Conservation (phyloP, 2,113 vertebrate species). For the Platycercus adscitus region DNA sequence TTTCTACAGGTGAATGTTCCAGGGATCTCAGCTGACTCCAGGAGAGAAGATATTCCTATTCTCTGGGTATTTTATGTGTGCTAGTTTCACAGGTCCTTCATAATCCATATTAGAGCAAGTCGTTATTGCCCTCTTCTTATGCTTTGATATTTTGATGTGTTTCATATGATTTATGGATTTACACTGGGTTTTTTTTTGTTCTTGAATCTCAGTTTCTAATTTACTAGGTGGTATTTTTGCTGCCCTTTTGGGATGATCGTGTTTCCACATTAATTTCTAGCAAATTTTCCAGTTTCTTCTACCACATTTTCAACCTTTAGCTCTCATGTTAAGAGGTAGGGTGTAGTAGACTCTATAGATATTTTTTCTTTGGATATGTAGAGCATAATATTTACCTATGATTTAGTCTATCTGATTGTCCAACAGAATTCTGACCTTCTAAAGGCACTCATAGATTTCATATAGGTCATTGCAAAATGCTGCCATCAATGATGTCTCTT, state of each 20-base stretch:
- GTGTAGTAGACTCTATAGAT: background rate
- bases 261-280: background rate
- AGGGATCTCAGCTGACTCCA: background rate
- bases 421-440: constrained; percentile 1
- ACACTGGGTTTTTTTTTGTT: background rate
- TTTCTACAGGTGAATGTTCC: background rate
- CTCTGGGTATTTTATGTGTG: background rate
- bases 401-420: background rate
- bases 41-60: background rate
- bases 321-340: background rate
- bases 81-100: constrained; percentile 18
- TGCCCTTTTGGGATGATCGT: background rate
- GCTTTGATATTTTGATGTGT: background rate
- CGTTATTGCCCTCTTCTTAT: background rate
- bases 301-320: background rate
- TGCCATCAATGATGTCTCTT: accelerated
- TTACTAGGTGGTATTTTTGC: background rate
- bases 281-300: background rate
- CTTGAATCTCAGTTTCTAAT: background rate
- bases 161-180: background rate
- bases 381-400: background rate
- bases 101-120: background rate
- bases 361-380: background rate
- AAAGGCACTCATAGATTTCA: background rate
- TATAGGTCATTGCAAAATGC: background rate